Conservation (phyloP, 2,113 vertebrate species). For the Nerophis ophidion region DNA sequence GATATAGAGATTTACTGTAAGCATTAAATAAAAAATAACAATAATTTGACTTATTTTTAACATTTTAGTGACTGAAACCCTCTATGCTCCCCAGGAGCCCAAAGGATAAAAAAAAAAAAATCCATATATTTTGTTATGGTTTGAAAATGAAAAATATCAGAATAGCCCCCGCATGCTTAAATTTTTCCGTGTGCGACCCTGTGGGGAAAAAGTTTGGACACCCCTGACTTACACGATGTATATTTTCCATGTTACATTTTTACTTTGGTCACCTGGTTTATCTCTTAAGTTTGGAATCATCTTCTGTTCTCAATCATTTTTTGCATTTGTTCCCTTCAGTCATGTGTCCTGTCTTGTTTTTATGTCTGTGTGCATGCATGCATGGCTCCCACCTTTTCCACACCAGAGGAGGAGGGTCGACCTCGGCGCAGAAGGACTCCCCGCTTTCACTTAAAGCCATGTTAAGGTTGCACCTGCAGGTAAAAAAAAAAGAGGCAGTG, state of each 20-base stretch:
- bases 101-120: too few relatives aligned
- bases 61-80: too few relatives aligned
- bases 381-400: constrained; percentile 37
- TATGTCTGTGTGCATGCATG: constrained; percentile 24
- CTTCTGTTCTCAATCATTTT: constrained; percentile 34
- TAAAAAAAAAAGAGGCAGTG: constrained; percentile 40
- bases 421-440: constrained; percentile 71
- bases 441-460: constrained; percentile 76
- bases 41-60: too few relatives aligned
- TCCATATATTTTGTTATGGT: too few relatives aligned
- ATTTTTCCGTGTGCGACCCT: too few relatives aligned
- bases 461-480: constrained; percentile 68
- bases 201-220: too few relatives aligned
- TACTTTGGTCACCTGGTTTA: constrained; percentile 30
- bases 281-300: constrained; percentile 38
- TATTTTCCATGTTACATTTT: constrained; percentile 11
- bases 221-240: constrained; percentile 11
- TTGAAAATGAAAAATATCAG: too few relatives aligned
- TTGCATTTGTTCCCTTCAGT: constrained; percentile 26
- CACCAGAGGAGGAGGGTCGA: constrained; percentile 68
- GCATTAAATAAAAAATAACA: too few relatives aligned
- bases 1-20: too few relatives aligned
- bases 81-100: too few relatives aligned
- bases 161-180: too few relatives aligned
- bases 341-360: constrained; percentile 31